phyloP scores from a whole-genome alignment of 2,888 invertebrate genomes.

The Selenia dentaria region DNA sequence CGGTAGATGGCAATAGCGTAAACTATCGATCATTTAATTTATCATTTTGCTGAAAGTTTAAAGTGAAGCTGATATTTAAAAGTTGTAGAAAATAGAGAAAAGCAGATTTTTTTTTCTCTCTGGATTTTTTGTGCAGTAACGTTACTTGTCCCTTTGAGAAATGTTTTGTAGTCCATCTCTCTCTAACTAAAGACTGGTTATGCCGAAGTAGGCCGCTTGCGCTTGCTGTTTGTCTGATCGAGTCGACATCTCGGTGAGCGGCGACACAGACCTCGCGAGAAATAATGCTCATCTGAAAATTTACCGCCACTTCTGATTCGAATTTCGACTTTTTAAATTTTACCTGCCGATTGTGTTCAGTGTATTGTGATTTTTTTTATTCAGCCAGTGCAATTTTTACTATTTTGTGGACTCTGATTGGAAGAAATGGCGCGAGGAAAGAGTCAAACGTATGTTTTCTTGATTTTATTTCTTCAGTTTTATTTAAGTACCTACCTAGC shows the following conservation, averaged over 20 bases:
- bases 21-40: conserved; percentile 29
- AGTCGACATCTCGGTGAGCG: conserved; percentile 79
- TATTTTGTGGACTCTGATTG: conserved; percentile 43
- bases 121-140: no score
- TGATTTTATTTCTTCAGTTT: conserved; percentile 30
- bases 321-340: conserved; percentile 48
- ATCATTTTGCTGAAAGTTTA: no score
- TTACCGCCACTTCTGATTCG: conserved; percentile 68
- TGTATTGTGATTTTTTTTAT: conserved; percentile 48
- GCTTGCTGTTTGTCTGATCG: conserved; percentile 53
- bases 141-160: no score
- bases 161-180: conserved; percentile 58
- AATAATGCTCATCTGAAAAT: conserved; percentile 75
- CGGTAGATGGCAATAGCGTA: conserved; percentile 24
- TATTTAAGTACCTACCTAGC: no score
- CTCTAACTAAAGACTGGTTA: conserved; percentile 70
- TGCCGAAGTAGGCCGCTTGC: conserved; percentile 78
- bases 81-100: no score
- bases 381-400: conserved; percentile 45
- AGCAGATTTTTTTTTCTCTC: no score
- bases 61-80: no score
- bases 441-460: conserved; percentile 64
- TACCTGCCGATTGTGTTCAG: conserved; percentile 50
- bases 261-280: conserved; percentile 75
- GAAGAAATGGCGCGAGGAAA: conserved; percentile 68